Conservation (phyloP, 2,888 invertebrate genomes). For the Philonicus albiceps region DNA sequence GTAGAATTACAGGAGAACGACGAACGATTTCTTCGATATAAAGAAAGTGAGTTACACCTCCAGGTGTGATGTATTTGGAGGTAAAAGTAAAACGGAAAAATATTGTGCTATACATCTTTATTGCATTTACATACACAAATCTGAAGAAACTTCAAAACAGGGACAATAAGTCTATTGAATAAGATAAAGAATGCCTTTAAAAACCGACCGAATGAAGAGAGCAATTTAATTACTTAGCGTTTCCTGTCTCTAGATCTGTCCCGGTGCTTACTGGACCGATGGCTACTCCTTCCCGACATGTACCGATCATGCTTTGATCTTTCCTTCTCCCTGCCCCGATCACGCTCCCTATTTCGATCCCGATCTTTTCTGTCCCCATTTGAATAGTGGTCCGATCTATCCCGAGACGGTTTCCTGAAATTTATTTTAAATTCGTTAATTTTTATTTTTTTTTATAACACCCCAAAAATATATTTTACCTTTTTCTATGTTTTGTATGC, state of each 20-base stretch:
- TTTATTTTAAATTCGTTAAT: neutral
- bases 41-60: too few species aligned
- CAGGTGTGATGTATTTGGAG: neutral
- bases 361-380: constrained; percentile 56
- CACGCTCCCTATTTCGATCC: constrained; percentile 50
- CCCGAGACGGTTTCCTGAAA: constrained; percentile 54
- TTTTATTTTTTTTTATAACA: neutral
- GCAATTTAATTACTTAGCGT: constrained; percentile 52
- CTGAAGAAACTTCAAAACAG: neutral
- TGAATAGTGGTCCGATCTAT: constrained; percentile 57
- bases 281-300: constrained; percentile 55
- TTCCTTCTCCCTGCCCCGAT: constrained; percentile 46
- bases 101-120: neutral
- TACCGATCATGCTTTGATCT: constrained; percentile 57
- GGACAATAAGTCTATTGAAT: neutral
- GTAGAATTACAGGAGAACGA: too few species aligned
- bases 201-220: neutral
- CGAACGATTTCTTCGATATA: too few species aligned
- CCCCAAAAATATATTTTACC: constrained; percentile 51
- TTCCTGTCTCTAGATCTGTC: constrained; percentile 60
- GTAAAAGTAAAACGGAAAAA: neutral
- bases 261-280: constrained; percentile 56
- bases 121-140: neutral
- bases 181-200: neutral
- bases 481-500: constrained; percentile 61